Percentiles rank a stretch among this genome's conserved stretches.
Conservation (phyloP, 2,888 invertebrate genomes). For the Epinotia brunnichana region DNA sequence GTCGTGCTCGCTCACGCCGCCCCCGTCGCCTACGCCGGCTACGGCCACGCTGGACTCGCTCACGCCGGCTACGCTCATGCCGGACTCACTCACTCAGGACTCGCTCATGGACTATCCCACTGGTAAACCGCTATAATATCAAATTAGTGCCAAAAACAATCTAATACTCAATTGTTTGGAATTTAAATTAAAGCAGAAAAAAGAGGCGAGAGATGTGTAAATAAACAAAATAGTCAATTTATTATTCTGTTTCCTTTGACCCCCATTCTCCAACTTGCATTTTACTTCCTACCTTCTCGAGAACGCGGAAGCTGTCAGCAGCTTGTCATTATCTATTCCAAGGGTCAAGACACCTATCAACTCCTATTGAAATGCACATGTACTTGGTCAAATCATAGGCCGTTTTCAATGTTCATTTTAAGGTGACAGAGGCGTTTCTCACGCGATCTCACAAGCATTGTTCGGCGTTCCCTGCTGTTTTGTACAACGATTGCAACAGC, state of each 20-base stretch:
- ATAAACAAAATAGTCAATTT: slow-evolving; percentile 42
- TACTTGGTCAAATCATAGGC: slow-evolving; percentile 17
- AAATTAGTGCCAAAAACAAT: slow-evolving; percentile 40
- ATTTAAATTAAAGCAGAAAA: slow-evolving; percentile 34
- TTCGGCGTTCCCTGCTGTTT: slow-evolving; percentile 28
- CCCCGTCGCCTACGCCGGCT: slow-evolving; percentile 20
- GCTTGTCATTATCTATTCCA: slow-evolving; percentile 22
- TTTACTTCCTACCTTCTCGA: slow-evolving; percentile 9
- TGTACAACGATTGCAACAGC: slow-evolving; percentile 27
- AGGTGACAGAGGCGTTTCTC: slow-evolving; percentile 29
- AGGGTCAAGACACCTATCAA: slow-evolving; percentile 23
- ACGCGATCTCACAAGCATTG: slow-evolving; percentile 25
- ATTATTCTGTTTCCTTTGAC: slow-evolving; percentile 21
- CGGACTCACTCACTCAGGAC: not conserved
- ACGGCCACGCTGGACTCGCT: slow-evolving; percentile 32
- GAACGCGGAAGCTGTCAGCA: slow-evolving; percentile 34
- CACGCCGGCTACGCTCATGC: slow-evolving; percentile 28
- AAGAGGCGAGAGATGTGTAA: slow-evolving; percentile 40
- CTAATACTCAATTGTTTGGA: slow-evolving; percentile 41
- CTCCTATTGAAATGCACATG: slow-evolving; percentile 6
- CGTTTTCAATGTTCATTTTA: slow-evolving; percentile 28
- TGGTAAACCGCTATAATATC: slow-evolving; percentile 35
- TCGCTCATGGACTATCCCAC: slow-evolving; percentile 37
- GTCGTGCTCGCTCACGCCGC: slow-evolving; percentile 51
- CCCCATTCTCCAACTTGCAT: slow-evolving; percentile 8